These are phyloP conservation scores for Holothuria scabra DNA, from an alignment of 53 echinoderm and acorn worm genomes.

Conservation along the genomic window DNA sequence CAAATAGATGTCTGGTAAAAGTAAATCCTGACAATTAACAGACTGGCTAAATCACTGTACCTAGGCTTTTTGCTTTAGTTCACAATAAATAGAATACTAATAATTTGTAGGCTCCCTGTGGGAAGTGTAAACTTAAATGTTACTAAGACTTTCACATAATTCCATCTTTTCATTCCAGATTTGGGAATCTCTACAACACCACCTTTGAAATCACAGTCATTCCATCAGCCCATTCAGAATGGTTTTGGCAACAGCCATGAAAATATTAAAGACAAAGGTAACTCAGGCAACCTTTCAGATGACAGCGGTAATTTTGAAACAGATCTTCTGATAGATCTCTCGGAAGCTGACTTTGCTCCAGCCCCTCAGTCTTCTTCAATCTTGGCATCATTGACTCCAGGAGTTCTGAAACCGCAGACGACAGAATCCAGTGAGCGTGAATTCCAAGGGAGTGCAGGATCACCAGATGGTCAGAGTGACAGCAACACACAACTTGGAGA, in stretches of 20 bases:
- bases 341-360: conserved; percentile 97
- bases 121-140: too few relatives aligned
- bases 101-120: too few relatives aligned
- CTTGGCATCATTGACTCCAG: conserved; percentile 45
- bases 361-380: conserved; percentile 68
- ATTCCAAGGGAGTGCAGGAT: neutral
- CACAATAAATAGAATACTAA: too few relatives aligned
- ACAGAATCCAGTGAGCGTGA: neutral
- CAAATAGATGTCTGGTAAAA: too few relatives aligned
- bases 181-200: neutral
- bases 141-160: neutral
- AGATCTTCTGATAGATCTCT: conserved; percentile 82
- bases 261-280: neutral
- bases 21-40: too few relatives aligned
- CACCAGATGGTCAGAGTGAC: conserved; percentile 6
- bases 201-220: neutral
- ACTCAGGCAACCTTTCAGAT: conserved; percentile 46
- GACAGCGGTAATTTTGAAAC: conserved; percentile 57
- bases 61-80: too few relatives aligned
- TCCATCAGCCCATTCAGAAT: conserved; percentile 42
- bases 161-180: conserved; percentile 1
- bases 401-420: conserved; percentile 18
- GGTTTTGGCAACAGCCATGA: conserved; percentile 18
- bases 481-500: conserved; percentile 61
- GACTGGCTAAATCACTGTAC: too few relatives aligned